Conservation (phyloP, 2,113 vertebrate genomes). For the Thermophis baileyi region DNA sequence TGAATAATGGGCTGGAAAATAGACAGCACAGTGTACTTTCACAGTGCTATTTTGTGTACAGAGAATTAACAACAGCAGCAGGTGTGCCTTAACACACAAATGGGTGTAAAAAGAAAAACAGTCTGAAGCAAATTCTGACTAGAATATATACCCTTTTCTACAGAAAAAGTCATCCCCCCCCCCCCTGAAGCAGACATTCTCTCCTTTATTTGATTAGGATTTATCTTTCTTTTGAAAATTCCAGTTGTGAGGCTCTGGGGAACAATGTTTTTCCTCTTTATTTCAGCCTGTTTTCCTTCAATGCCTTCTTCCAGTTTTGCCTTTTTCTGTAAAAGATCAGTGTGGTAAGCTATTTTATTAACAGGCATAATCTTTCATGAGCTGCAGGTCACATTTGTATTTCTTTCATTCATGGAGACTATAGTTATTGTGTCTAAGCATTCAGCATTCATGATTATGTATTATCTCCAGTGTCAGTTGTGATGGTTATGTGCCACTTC, state of each 20-base stretch:
- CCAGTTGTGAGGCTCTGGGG: not conserved
- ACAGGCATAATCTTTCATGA: not conserved
- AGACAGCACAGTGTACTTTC: not conserved
- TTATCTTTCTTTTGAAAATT: not conserved
- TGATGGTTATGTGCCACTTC: not conserved
- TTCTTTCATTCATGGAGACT: not conserved
- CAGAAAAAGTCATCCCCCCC: not conserved
- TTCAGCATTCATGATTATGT: not conserved
- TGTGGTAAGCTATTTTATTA: not conserved
- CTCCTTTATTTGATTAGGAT: not conserved
- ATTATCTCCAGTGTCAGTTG: not conserved
- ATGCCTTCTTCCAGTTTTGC: not conserved
- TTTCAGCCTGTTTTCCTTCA: not conserved
- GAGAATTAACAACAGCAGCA: not conserved
- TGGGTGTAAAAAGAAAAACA: not conserved
- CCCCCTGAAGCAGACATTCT: not conserved
- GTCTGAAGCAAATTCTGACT: not conserved
- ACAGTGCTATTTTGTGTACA: not conserved
- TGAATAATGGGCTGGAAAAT: not conserved
- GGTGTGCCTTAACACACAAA: not conserved
- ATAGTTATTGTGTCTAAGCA: not conserved
- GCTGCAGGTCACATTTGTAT: not conserved
- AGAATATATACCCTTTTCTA: not conserved
- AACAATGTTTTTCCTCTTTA: not conserved
- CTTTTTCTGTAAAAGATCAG: not conserved